Base-by-base conservation (phyloP, 2,113 vertebrate species). In the Elephantulus edwardii region DNA sequence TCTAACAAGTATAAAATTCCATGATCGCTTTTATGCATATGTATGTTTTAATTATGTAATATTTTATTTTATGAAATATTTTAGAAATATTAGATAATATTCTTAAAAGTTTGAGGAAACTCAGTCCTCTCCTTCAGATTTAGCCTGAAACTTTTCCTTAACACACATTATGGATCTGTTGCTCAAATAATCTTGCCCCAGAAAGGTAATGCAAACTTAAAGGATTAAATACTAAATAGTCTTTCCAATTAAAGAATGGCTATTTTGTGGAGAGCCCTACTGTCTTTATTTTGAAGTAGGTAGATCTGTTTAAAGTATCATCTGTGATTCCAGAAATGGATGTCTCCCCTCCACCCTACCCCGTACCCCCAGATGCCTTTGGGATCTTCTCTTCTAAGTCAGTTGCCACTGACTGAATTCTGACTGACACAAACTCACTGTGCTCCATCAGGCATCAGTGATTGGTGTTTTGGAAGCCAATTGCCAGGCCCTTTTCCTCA, bases 101-200 rank as follows among this genome's bases (percentile, higher is more conserved):
- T 90, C 74, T 72, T 33, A 70, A 89, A 40, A 26, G 62, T 42
- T 28, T 14, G 46, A 80, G 81, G 56, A 83, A 88, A 20, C 30
- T 14, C 19, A 40, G 66, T 42, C 62, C 12, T 40, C 90, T 72
- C 87, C 54, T 17, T 62, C 1, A 0, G 88, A 62, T 30, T 33
- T 50, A 13, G 22, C 77, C 87, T 62, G 82, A 54, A 50, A 20
- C 16, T 72, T 58, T 22, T 54, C 95, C 96, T 93, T 84, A 85
- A 88, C 96, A 93, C 71, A 76, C 90, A 94, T 79, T 22, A 89
- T 44, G 74, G 64, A 87, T 62, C 81, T 62, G 60, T 20, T 72
- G 58, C 62, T 83, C 33, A 50, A 87, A 50, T 28, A 33, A 68
- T 70, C 84, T 68, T 86, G 28, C 28, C 0, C 48, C 77, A 79